A percentile compares a stretch with the other conserved stretches of the same genome.
phyloP scores from a whole-genome alignment of 1,140 invertebrate species.

The Drosophila equinoxialis region DNA sequence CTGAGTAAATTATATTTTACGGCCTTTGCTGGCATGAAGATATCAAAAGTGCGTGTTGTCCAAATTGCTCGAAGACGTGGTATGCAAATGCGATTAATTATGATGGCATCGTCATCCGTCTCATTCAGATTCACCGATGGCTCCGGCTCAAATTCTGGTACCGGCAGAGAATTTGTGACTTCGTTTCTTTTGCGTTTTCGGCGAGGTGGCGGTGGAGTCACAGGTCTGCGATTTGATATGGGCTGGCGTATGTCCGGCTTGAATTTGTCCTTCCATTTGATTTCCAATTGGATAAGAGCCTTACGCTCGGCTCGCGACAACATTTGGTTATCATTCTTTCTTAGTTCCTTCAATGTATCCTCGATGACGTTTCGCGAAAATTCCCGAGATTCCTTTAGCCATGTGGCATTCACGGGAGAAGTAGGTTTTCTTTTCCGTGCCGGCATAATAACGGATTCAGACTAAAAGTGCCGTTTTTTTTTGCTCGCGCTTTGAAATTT shows the following conservation, averaged over 20 bases:
- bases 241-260: background rate
- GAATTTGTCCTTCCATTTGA: background rate
- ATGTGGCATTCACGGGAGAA: background rate
- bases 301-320: background rate
- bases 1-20: background rate
- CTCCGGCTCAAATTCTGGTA: background rate
- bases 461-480: no score
- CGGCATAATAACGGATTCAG: background rate
- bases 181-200: background rate
- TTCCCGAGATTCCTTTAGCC: background rate
- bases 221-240: background rate
- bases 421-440: background rate
- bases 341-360: background rate
- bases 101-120: background rate
- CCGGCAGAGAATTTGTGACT: no score
- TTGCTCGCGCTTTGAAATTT: background rate
- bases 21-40: background rate
- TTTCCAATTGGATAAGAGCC: background rate
- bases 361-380: background rate
- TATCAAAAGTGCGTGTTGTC: constrained; percentile 1
- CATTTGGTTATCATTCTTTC: background rate
- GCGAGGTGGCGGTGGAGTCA: constrained; percentile 1
- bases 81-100: constrained; percentile 12
- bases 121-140: background rate
- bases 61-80: background rate